Conservation (phyloP, 1,140 invertebrate species). For the Bradynema listronoti region DNA sequence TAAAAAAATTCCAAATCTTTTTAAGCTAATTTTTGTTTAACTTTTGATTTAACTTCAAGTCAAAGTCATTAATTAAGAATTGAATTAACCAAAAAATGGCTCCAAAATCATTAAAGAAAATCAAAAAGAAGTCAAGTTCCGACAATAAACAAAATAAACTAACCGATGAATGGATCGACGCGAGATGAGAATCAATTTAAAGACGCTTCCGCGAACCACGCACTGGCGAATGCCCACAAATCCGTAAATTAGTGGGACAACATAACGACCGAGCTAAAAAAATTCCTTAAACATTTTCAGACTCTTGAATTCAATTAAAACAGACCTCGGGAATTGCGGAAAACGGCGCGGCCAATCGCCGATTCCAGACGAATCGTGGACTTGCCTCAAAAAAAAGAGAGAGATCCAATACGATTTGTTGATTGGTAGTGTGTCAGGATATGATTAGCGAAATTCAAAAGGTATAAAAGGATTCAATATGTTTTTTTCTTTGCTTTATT, state of each 20-base stretch:
- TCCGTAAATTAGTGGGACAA: slow-evolving; percentile 53
- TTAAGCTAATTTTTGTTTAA: too few relatives aligned
- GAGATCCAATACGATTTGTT: neutral
- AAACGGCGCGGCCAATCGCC: slow-evolving; percentile 69
- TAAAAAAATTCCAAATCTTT: too few relatives aligned
- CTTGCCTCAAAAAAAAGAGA: slow-evolving; percentile 65
- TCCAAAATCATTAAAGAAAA: slow-evolving; percentile 17
- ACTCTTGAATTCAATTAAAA: neutral
- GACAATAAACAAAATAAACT: slow-evolving; percentile 14
- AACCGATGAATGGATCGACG: slow-evolving; percentile 48
- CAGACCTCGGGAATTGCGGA: slow-evolving; percentile 52
- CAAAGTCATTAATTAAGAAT: too few relatives aligned
- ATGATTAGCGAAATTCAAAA: too few relatives aligned
- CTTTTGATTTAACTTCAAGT: too few relatives aligned
- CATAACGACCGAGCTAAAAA: slow-evolving; percentile 30
- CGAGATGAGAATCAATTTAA: slow-evolving; percentile 54
- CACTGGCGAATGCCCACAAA: slow-evolving; percentile 52
- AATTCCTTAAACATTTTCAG: slow-evolving; percentile 6
- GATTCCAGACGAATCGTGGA: slow-evolving; percentile 85
- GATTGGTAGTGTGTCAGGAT: neutral
- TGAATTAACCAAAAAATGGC: slow-evolving; percentile 16
- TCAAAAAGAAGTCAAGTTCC: slow-evolving; percentile 11
- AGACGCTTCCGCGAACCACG: slow-evolving; percentile 31
- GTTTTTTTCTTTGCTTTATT: too few relatives aligned
- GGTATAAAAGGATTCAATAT: too few relatives aligned